A percentile compares a stretch with the other conserved stretches of the same genome.
phyloP scores from a whole-genome alignment of 2,888 invertebrate species.

The Nephrotoma appendiculata region DNA sequence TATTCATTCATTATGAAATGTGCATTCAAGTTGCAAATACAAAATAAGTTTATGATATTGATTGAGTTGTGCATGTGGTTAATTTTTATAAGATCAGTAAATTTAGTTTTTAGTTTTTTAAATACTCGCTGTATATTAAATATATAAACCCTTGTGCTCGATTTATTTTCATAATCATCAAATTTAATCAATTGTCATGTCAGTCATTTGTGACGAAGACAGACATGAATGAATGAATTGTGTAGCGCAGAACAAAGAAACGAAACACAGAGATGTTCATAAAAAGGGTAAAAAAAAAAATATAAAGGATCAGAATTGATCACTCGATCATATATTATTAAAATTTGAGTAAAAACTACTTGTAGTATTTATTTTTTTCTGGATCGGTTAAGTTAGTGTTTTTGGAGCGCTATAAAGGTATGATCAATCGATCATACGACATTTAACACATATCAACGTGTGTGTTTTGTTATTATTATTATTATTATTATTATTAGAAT shows the following conservation, averaged over 20 bases:
- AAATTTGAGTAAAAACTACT: not conserved
- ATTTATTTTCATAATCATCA: not conserved
- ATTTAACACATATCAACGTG: not conserved
- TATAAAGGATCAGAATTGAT: not conserved
- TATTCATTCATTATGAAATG: slow-evolving; percentile 1
- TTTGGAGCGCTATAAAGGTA: not conserved
- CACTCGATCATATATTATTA: not conserved
- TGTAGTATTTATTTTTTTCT: not conserved
- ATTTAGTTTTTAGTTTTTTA: not conserved
- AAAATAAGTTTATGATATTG: not conserved
- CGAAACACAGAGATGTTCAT: not conserved
- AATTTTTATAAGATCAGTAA: not conserved
- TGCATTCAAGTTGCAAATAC: slow-evolving; percentile 3
- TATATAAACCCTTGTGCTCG: not conserved
- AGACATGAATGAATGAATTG: not conserved
- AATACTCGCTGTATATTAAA: not conserved
- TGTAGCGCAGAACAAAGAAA: not conserved
- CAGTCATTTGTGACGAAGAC: slow-evolving; percentile 1
- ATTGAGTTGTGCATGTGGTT: not conserved
- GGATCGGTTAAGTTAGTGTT: not conserved
- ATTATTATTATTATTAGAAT: not conserved
- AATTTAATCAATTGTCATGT: slow-evolving; percentile 2
- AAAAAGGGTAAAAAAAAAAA: not conserved
- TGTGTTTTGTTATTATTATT: not conserved
- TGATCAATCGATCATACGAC: not conserved